Percentiles rank a stretch among this genome's conserved stretches.
phyloP scores from a whole-genome alignment of 1,140 invertebrate species.

The Brachionus rubens region DNA sequence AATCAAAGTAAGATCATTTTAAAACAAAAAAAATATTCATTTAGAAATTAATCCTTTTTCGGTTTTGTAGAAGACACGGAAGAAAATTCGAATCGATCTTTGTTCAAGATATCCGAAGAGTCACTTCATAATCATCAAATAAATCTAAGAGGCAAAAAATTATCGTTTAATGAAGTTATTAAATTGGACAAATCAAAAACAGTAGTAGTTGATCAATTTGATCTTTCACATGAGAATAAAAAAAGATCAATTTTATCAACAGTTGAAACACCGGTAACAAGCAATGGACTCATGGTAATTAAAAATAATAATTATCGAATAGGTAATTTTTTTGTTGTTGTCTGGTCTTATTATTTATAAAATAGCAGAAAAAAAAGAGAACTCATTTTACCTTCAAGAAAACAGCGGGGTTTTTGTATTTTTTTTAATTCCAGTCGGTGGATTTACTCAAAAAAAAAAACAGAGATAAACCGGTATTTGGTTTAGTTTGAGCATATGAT shows the following conservation, averaged over 20 bases:
- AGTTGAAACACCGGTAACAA: neutral
- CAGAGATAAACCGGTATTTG: no score
- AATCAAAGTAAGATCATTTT: slow-evolving; percentile 22
- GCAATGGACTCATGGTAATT: neutral
- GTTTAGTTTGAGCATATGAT: no score
- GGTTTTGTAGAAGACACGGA: slow-evolving; percentile 24
- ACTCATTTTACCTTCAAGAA: no score
- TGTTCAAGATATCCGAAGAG: slow-evolving; percentile 43
- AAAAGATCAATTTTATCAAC: slow-evolving; percentile 10
- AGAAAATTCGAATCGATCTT: slow-evolving; percentile 24
- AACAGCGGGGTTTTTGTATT: no score
- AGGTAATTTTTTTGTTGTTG: neutral
- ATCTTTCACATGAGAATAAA: neutral
- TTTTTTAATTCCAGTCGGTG: no score
- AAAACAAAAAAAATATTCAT: no score
- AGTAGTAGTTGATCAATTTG: slow-evolving; percentile 8
- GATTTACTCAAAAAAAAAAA: no score
- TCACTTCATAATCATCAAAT: slow-evolving; percentile 10
- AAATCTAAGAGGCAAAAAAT: neutral
- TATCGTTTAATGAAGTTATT: neutral
- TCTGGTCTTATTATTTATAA: no score
- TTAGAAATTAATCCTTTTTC: no score
- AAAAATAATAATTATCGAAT: neutral
- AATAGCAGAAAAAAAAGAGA: no score
- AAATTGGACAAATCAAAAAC: neutral